These are phyloP conservation scores for Proales similis DNA, from an alignment of 1,140 invertebrate species.

Conservation along the genomic window DNA sequence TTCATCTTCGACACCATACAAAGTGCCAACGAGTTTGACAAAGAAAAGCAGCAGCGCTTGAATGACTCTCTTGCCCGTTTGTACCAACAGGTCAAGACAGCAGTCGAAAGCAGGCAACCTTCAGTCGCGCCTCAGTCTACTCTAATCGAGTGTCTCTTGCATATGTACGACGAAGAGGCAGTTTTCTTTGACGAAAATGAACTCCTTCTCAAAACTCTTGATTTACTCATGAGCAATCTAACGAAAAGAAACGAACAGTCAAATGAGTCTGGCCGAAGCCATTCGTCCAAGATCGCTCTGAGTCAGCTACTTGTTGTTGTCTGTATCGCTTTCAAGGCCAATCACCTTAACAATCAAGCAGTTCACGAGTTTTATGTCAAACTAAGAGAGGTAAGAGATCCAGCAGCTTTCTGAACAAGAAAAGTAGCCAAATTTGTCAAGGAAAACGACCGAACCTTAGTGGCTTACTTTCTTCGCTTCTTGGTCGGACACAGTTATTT, in stretches of 20 bases:
- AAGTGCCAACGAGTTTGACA: background rate
- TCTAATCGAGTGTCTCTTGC: slow-evolving; percentile 4
- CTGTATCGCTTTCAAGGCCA: slow-evolving; percentile 22
- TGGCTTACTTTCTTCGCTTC: too few relatives aligned
- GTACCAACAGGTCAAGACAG: background rate
- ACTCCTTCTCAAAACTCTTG: background rate
- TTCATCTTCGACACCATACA: slow-evolving; percentile 10
- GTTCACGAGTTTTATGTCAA: background rate
- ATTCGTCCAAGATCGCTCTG: background rate
- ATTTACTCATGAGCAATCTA: too few relatives aligned
- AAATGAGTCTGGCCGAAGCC: background rate
- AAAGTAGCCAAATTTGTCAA: too few relatives aligned
- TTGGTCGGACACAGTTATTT: too few relatives aligned
- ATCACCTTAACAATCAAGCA: slow-evolving; percentile 26
- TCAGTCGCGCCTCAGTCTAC: too few relatives aligned
- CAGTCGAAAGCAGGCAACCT: too few relatives aligned
- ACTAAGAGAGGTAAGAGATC: background rate
- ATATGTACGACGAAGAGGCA: slow-evolving; percentile 23
- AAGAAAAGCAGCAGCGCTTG: slow-evolving; percentile 8
- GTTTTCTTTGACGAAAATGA: slow-evolving; percentile 28
- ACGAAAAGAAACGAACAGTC: slow-evolving; percentile 6
- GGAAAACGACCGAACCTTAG: too few relatives aligned
- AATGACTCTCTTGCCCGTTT: background rate
- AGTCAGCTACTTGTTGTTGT: slow-evolving; percentile 6
- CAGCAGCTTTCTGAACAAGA: too few relatives aligned